phyloP scores from a whole-genome alignment of 2,113 vertebrate genomes.

The Atractosteus spatula region DNA sequence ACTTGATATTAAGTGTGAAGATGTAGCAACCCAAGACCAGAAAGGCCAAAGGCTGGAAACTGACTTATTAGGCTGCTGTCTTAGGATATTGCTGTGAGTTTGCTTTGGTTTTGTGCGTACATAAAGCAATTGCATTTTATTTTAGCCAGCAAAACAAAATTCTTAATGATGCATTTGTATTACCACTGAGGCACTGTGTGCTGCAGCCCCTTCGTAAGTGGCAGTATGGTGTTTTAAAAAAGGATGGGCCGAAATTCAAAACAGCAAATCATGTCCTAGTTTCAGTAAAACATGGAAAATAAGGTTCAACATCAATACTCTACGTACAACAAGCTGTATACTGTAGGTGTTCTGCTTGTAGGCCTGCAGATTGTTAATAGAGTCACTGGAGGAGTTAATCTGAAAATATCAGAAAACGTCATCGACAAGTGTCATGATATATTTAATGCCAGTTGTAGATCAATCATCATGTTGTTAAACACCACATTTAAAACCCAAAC shows the following conservation, averaged over 20 bases:
- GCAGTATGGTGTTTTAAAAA: not conserved
- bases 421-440: no score
- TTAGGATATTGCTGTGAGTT: no score
- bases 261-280: slow-evolving; percentile 9
- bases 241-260: not conserved
- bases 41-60: no score
- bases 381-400: no score
- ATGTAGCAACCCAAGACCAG: no score
- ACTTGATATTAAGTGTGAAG: no score
- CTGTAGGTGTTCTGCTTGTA: no score
- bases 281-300: not conserved
- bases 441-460: not conserved
- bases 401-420: no score
- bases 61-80: no score
- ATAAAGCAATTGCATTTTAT: not conserved
- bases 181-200: not conserved
- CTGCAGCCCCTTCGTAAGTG: not conserved
- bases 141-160: not conserved
- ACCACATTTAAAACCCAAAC: not conserved
- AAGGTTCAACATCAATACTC: no score
- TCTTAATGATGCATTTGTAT: not conserved
- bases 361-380: no score
- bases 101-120: not conserved
- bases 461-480: not conserved
- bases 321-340: no score